Conservation (phyloP, 2,113 vertebrate species). For the Bubo bubo region DNA sequence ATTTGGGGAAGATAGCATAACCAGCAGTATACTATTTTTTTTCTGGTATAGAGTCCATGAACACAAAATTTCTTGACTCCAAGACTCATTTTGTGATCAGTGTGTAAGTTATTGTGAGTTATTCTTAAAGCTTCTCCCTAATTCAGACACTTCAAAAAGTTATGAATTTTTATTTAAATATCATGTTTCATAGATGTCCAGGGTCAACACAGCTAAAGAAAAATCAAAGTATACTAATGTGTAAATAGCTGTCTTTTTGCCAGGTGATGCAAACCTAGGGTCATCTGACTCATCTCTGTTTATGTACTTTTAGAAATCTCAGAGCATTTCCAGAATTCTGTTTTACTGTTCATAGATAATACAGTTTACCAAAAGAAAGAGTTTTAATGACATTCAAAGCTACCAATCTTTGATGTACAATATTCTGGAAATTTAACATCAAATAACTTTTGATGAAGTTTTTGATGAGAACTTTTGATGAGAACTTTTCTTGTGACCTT, state of each 20-base stretch:
- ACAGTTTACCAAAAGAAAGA: neutral
- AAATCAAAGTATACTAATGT: neutral
- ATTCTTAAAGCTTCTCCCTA: neutral
- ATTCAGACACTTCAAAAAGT: neutral
- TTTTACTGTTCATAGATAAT: neutral
- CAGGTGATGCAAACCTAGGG: neutral
- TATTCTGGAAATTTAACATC: neutral
- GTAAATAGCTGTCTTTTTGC: neutral
- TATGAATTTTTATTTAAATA: neutral
- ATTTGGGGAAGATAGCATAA: neutral
- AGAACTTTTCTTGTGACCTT: neutral
- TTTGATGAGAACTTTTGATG: too few relatives aligned
- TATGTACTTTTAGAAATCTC: neutral
- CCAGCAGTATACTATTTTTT: neutral
- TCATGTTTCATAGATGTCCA: neutral
- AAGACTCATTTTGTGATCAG: neutral
- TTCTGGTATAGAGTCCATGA: neutral
- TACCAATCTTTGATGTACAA: neutral
- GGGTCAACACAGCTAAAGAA: neutral
- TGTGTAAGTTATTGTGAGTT: neutral
- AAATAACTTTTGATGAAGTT: too few relatives aligned
- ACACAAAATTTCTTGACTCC: neutral
- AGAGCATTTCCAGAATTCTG: neutral
- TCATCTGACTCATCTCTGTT: neutral
- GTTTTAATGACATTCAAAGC: neutral